phyloP scores from a whole-genome alignment of 2,797 vertebrate genomes.

The Parotocinclus haroldoi region DNA sequence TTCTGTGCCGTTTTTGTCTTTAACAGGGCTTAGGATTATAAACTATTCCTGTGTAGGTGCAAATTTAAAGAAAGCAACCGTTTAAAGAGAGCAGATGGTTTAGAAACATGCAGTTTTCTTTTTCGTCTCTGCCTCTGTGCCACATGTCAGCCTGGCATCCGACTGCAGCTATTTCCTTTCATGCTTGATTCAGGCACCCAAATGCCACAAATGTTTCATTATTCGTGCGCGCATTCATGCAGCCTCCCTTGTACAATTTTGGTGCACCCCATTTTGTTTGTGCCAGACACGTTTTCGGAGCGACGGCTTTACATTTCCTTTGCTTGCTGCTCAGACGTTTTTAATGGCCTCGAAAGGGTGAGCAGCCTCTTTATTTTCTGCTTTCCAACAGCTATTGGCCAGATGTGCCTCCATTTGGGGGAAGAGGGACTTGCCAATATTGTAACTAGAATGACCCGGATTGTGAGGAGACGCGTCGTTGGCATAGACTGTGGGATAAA shows the following conservation, averaged over 20 bases:
- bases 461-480: slow-evolving; percentile 39
- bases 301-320: slow-evolving; percentile 27
- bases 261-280: slow-evolving; percentile 45
- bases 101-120: slow-evolving; percentile 30
- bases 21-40: background rate
- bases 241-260: slow-evolving; percentile 41
- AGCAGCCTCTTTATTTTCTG: slow-evolving; percentile 18
- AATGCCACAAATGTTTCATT: slow-evolving; percentile 50
- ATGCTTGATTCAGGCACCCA: slow-evolving; percentile 37
- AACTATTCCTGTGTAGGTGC: background rate
- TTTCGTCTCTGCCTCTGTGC: slow-evolving; percentile 23
- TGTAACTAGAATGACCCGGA: slow-evolving; percentile 26
- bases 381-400: slow-evolving; percentile 39
- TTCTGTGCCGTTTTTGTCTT: no score
- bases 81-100: slow-evolving; percentile 21
- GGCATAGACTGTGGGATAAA: slow-evolving; percentile 43
- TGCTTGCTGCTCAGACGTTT: slow-evolving; percentile 32
- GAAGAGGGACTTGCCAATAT: slow-evolving; percentile 14
- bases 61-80: background rate
- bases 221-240: slow-evolving; percentile 41
- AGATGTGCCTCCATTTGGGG: slow-evolving; percentile 42
- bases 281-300: slow-evolving; percentile 45
- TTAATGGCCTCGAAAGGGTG: slow-evolving; percentile 32
- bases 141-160: slow-evolving; percentile 43
- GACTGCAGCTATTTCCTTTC: slow-evolving; percentile 33